These are phyloP conservation scores for Microcebus murinus DNA, from an alignment of 2,113 vertebrate species.

Conservation along the genomic window DNA sequence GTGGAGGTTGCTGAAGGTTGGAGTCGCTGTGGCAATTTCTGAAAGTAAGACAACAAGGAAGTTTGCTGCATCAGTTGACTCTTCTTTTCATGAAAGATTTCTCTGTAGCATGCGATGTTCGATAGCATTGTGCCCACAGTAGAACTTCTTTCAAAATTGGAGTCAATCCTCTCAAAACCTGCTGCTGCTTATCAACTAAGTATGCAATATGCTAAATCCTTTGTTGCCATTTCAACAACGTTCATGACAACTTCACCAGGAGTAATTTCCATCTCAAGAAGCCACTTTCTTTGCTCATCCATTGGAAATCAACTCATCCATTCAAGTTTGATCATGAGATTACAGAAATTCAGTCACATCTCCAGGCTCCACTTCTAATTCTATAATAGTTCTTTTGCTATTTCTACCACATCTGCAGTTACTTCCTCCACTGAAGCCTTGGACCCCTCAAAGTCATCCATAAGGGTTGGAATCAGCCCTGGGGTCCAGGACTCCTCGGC, in stretches of 20 bases:
- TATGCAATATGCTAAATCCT: background rate
- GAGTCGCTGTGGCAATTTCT: background rate
- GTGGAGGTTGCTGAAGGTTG: background rate
- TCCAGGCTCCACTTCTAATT: background rate
- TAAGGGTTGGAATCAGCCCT: background rate
- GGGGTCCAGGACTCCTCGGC: background rate
- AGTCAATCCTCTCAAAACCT: background rate
- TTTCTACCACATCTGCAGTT: background rate
- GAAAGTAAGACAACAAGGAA: background rate
- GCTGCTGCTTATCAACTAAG: background rate
- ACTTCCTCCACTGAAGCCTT: background rate
- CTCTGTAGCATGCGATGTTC: background rate
- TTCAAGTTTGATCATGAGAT: background rate
- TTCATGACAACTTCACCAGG: background rate
- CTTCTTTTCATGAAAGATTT: background rate
- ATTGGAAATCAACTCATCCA: background rate
- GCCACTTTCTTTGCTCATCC: too few relatives aligned
- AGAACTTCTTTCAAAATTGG: background rate
- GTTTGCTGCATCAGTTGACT: background rate
- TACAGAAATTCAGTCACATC: background rate
- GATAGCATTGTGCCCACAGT: background rate
- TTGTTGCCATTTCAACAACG: background rate
- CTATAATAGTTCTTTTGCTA: background rate
- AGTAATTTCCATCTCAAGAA: too few relatives aligned
- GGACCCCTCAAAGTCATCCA: background rate